These are phyloP conservation scores for Macrosteles quadrilineatus DNA, from an alignment of 1,140 invertebrate species.

Conservation along the genomic window DNA sequence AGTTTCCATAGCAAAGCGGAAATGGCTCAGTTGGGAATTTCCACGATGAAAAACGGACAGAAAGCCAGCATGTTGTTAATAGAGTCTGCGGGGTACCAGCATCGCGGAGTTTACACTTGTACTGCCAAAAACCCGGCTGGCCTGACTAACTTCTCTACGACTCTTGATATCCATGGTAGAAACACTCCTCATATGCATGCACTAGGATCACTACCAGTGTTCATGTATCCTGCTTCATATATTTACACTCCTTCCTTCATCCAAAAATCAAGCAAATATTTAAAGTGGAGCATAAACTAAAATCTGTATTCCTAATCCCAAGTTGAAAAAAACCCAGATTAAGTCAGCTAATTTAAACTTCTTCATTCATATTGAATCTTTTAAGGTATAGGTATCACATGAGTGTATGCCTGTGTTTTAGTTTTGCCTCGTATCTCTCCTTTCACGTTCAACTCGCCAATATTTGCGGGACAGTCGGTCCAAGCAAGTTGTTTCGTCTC, in stretches of 20 bases:
- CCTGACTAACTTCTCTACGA: slow-evolving; percentile 50
- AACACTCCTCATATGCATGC: slow-evolving; percentile 42
- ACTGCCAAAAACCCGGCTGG: slow-evolving; percentile 51
- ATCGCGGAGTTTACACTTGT: slow-evolving; percentile 57
- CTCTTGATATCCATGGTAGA: slow-evolving; percentile 48
- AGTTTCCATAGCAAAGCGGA: slow-evolving; percentile 42
- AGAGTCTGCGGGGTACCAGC: slow-evolving; percentile 49
- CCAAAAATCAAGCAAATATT: too few species aligned
- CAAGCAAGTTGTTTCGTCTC: slow-evolving; percentile 46
- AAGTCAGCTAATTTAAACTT: too few species aligned
- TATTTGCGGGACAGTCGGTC: slow-evolving; percentile 53
- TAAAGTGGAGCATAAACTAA: too few species aligned
- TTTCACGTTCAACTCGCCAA: slow-evolving; percentile 56
- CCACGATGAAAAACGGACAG: slow-evolving; percentile 60
- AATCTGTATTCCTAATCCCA: too few species aligned
- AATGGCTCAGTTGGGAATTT: slow-evolving; percentile 42
- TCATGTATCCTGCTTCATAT: slow-evolving; percentile 42
- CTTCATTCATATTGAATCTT: too few species aligned
- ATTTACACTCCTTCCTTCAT: too few species aligned
- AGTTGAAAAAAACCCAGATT: too few species aligned
- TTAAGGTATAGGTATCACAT: too few species aligned
- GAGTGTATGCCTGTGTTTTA: slow-evolving; percentile 44
- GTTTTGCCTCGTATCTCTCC: slow-evolving; percentile 62
- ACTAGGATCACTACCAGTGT: slow-evolving; percentile 44
- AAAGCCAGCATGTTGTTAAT: slow-evolving; percentile 70